Evolutionary conservation across 2,797 vertebrate genomes (phyloP).

Genomic region (Chromobotia macracanthus): DNA sequence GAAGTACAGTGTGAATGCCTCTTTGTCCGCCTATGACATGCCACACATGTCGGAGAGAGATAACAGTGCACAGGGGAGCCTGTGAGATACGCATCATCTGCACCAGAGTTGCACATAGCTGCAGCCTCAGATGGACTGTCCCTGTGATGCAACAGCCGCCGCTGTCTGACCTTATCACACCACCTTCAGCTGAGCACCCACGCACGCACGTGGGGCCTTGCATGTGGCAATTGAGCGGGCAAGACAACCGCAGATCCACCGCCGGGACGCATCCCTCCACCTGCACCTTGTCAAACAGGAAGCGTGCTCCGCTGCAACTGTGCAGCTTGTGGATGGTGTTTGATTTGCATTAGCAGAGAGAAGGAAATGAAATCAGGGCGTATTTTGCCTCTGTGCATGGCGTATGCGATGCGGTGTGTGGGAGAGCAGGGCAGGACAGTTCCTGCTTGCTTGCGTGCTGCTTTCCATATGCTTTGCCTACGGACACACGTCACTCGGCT

Average conservation of each 20-base stretch:
- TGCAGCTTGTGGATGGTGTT: conserved; percentile 34
- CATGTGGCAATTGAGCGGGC: conserved; percentile 31
- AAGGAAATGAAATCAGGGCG: conserved; percentile 54
- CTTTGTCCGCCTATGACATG: conserved; percentile 37
- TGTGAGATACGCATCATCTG: conserved; percentile 23
- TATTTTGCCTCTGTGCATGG: conserved; percentile 26
- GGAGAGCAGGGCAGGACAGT: conserved; percentile 20
- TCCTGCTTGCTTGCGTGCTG: conserved; percentile 46
- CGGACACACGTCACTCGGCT: conserved; percentile 46
- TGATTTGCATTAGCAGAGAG: conserved; percentile 54
- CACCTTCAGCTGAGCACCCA: conserved; percentile 19
- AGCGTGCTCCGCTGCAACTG: conserved; percentile 48
- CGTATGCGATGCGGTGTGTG: conserved; percentile 28
- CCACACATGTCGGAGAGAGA: conserved; percentile 31
- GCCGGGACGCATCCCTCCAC: neutral
- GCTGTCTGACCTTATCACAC: conserved; percentile 31
- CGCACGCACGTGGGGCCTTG: neutral
- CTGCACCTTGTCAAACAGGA: conserved; percentile 52
- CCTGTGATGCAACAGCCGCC: conserved; percentile 5
- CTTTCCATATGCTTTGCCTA: conserved; percentile 49
- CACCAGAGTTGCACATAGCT: neutral
- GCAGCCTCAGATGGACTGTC: neutral
- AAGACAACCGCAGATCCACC: conserved; percentile 26
- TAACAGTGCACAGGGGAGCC: conserved; percentile 1
- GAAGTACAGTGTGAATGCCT: conserved; percentile 33